Percentiles rank a stretch among this genome's conserved stretches.
Conservation (phyloP, 2,113 vertebrate genomes). For the Cervus canadensis region DNA sequence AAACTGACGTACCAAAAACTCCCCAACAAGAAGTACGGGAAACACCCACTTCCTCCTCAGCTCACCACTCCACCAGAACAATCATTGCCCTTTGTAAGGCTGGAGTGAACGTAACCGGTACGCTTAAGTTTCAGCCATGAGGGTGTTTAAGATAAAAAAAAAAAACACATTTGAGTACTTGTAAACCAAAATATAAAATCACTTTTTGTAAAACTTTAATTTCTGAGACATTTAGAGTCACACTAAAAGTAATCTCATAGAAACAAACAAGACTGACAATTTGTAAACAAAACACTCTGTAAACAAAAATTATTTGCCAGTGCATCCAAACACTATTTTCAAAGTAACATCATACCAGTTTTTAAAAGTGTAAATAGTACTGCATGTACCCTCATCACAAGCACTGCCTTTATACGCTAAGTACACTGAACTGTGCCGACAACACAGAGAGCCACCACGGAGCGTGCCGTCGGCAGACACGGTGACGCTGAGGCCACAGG, state of each 20-base stretch:
- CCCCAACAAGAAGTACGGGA: background rate
- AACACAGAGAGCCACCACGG: background rate
- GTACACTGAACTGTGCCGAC: background rate
- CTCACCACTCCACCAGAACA: background rate
- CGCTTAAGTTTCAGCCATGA: background rate
- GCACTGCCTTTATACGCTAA: conserved; percentile 38
- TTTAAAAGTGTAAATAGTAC: conserved; percentile 35
- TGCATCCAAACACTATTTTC: conserved; percentile 37
- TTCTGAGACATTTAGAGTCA: conserved; percentile 63
- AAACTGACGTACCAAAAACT: background rate
- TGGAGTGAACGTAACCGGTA: background rate
- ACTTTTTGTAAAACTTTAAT: conserved; percentile 73
- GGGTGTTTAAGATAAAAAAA: background rate
- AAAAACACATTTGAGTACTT: background rate
- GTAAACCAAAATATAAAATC: conserved; percentile 48
- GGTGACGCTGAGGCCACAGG: background rate
- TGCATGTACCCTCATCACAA: conserved; percentile 1
- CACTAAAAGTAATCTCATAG: conserved; percentile 20
- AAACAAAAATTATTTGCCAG: conserved; percentile 63
- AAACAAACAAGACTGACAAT: conserved; percentile 47
- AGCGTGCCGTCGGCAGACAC: conserved; percentile 45
- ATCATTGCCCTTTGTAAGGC: background rate
- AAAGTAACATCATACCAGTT: conserved; percentile 39
- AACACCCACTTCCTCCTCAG: background rate
- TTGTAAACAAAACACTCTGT: conserved; percentile 46